These are phyloP conservation scores for Platycheirus albimanus DNA, from an alignment of 2,888 invertebrate species.

Conservation along the genomic window DNA sequence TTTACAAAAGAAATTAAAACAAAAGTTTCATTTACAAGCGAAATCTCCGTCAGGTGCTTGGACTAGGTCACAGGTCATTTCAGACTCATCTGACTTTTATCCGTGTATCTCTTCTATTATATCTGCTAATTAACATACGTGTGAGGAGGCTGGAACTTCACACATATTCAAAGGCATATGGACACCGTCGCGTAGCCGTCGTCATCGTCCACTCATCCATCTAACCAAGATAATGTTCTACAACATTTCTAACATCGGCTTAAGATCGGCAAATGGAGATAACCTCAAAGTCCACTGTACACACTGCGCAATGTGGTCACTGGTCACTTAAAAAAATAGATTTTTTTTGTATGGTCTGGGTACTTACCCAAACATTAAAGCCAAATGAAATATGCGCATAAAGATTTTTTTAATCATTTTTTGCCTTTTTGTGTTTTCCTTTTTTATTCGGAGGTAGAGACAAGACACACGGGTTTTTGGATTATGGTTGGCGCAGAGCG, in stretches of 20 bases:
- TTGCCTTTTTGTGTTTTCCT: slow-evolving; percentile 17
- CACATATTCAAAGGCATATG: slow-evolving; percentile 1
- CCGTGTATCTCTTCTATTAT: slow-evolving; percentile 38
- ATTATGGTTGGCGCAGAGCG: slow-evolving; percentile 30
- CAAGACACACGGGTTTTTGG: slow-evolving; percentile 29
- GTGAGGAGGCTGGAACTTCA: slow-evolving; percentile 31
- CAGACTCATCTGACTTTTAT: slow-evolving; percentile 29
- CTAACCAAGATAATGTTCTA: slow-evolving; percentile 41
- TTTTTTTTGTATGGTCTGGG: slow-evolving; percentile 60
- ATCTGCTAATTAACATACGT: slow-evolving; percentile 58
- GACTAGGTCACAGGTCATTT: slow-evolving; percentile 53
- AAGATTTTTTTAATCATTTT: slow-evolving; percentile 47
- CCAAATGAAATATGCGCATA: slow-evolving; percentile 66
- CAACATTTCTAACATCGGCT: slow-evolving; percentile 51
- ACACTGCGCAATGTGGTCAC: slow-evolving; percentile 58
- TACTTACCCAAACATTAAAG: slow-evolving; percentile 69
- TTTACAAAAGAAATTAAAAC: slow-evolving; percentile 2
- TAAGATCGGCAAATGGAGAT: slow-evolving; percentile 50
- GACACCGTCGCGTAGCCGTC: too few species aligned
- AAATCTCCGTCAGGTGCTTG: slow-evolving; percentile 35
- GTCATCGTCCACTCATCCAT: background rate
- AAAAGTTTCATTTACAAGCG: slow-evolving; percentile 30
- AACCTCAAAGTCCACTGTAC: slow-evolving; percentile 49
- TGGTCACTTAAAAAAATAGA: slow-evolving; percentile 31
- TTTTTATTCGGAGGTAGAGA: slow-evolving; percentile 27